Conservation (phyloP, 2,113 vertebrate genomes). For the Mugil cephalus region DNA sequence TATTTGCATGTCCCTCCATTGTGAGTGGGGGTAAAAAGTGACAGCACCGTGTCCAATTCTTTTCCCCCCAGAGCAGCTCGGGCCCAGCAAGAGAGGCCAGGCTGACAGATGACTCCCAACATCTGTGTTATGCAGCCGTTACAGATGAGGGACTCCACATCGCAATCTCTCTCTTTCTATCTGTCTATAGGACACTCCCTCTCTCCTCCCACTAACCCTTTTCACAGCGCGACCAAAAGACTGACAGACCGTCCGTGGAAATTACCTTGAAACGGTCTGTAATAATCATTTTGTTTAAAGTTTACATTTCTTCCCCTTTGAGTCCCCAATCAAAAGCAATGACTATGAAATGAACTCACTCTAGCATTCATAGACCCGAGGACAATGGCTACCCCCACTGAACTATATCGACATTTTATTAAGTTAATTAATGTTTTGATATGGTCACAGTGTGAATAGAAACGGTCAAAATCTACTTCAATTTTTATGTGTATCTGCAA, state of each 20-base stretch:
- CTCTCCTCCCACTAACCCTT: conserved; percentile 76
- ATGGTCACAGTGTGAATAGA: too few relatives aligned
- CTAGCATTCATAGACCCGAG: conserved; percentile 28
- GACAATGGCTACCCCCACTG: conserved; percentile 9
- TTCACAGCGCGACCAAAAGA: conserved; percentile 61
- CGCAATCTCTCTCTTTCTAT: conserved; percentile 84
- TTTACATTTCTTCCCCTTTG: conserved; percentile 63
- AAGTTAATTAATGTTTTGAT: too few relatives aligned
- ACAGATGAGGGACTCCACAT: conserved; percentile 94
- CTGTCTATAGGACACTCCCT: conserved; percentile 75
- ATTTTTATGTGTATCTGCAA: neutral
- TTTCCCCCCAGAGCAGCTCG: conserved; percentile 96
- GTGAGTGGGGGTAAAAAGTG: conserved; percentile 96
- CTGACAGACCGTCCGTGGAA: conserved; percentile 78
- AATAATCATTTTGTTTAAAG: conserved; percentile 73
- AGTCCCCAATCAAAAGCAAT: conserved; percentile 63
- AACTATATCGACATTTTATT: neutral
- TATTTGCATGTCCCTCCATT: conserved; percentile 99
- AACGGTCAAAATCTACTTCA: too few relatives aligned
- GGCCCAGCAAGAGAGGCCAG: conserved; percentile 95
- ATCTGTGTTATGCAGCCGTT: conserved; percentile 99
- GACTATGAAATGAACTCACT: conserved; percentile 66
- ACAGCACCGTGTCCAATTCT: conserved; percentile 99
- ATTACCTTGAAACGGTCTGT: conserved; percentile 81
- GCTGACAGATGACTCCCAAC: conserved; percentile 99